Evolutionary conservation across 2,113 vertebrate genomes (phyloP), one percentile per base, ranked within the genome.

Genomic region (Scolopax mira): DNA sequence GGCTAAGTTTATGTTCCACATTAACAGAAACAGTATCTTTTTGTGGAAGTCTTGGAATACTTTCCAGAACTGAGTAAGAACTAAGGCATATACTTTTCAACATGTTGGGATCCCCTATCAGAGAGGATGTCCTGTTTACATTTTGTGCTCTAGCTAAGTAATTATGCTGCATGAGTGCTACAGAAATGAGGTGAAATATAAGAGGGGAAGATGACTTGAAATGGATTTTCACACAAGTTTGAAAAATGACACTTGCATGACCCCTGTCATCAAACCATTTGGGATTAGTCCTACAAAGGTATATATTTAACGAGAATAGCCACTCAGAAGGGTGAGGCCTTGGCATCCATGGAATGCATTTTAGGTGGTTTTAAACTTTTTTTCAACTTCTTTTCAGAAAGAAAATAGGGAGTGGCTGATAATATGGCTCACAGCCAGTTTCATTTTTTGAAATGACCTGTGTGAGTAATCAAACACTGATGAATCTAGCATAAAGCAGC

Each of bases 111-210:
- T 97, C 97, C 89, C 87, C 88, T 98, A 97, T 98, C 98, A 94
- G 88, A 97, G 87, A 98, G 98, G 98, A 98, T 98, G 97, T 98
- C 98, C 98, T 98, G 98, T 98, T 98, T 98, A 98, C 94, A 97
- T 98, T 97, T 94, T 96, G 95, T 96, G 93, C 73, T 91, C 95
- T 93, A 95, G 91, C 95, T 94, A 92, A 96, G 95, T 92, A 97
- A 98, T 93, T 98, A 94, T 89, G 57, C 88, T 94, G 94, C 94
- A 96, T 86, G 96, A 98, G 79, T 95, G 91, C 95, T 97, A 96
- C 95, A 96, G 91, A 97, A 94, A 97, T 88, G 90, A 96, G 94
- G 94, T 94, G 96, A 95, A 97, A 97, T 95, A 90, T 80, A 97
- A 96, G 94, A 95, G 44, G 77, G 60, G 85, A 92, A 93, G 89